These are phyloP conservation scores for Propithecus deckenii DNA, from an alignment of 2,797 vertebrate genomes.

Conservation along the genomic window DNA sequence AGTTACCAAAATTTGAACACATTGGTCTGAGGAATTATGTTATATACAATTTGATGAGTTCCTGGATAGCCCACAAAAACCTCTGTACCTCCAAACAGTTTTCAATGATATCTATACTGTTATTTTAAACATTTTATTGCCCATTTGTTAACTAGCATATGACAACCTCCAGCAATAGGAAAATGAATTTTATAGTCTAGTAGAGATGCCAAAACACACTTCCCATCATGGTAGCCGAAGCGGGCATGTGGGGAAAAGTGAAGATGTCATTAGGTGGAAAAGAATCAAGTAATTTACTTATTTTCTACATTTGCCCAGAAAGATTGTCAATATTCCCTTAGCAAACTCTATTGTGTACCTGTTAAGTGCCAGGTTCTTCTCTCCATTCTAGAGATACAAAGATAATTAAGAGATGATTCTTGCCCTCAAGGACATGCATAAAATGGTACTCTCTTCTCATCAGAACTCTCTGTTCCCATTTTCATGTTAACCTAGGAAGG, in stretches of 20 bases:
- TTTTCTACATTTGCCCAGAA: background rate
- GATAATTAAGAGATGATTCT: background rate
- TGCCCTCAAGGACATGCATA: background rate
- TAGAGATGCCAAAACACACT: background rate
- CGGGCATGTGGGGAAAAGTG: background rate
- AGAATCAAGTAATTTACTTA: background rate
- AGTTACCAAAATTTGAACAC: background rate
- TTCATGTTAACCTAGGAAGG: background rate
- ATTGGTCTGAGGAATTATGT: background rate
- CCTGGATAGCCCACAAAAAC: background rate
- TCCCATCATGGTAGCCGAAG: background rate
- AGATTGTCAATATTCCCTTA: background rate
- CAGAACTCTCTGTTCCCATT: background rate
- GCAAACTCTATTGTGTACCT: background rate
- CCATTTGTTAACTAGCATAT: background rate
- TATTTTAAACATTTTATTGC: background rate
- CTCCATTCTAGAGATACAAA: background rate
- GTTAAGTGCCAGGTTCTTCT: background rate
- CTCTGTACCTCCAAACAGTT: background rate
- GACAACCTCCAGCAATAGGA: background rate
- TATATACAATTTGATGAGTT: background rate
- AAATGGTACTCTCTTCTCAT: background rate
- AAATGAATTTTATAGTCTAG: constrained; percentile 15
- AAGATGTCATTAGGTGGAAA: background rate
- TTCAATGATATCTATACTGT: background rate